phyloP scores from a whole-genome alignment of 2,113 vertebrate genomes.

The Cisticola juncidis region DNA sequence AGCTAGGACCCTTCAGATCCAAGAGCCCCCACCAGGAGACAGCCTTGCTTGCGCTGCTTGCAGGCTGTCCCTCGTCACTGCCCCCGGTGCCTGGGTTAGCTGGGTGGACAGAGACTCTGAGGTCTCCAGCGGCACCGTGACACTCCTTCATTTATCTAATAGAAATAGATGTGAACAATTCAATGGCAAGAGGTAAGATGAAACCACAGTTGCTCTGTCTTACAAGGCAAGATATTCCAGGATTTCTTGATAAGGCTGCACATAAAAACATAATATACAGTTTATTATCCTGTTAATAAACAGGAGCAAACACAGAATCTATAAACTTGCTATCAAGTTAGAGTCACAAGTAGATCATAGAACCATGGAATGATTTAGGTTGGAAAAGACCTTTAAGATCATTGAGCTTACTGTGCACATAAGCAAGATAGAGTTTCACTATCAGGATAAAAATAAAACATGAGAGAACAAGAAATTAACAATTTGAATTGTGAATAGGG shows the following conservation, averaged over 20 bases:
- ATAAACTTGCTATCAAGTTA: background rate
- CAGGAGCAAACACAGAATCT: background rate
- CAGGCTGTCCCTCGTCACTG: too few relatives aligned
- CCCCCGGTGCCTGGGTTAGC: too few relatives aligned
- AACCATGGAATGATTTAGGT: background rate
- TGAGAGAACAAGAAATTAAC: background rate
- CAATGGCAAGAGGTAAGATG: background rate
- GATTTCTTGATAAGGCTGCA: background rate
- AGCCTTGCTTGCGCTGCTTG: too few relatives aligned
- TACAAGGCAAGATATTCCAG: background rate
- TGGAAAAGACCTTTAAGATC: background rate
- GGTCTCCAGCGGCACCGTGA: too few relatives aligned
- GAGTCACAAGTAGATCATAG: background rate
- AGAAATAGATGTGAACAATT: background rate
- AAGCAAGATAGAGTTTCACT: background rate
- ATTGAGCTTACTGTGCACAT: background rate
- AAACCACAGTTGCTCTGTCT: background rate
- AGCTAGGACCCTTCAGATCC: too few relatives aligned
- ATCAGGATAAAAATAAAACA: background rate
- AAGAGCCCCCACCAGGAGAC: too few relatives aligned
- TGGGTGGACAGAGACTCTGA: too few relatives aligned
- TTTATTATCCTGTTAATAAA: too few relatives aligned
- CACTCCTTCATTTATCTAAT: background rate
- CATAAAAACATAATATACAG: background rate
- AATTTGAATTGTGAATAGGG: background rate